phyloP scores from a whole-genome alignment of 2,113 vertebrate genomes.

The Irena cyanogastra region DNA sequence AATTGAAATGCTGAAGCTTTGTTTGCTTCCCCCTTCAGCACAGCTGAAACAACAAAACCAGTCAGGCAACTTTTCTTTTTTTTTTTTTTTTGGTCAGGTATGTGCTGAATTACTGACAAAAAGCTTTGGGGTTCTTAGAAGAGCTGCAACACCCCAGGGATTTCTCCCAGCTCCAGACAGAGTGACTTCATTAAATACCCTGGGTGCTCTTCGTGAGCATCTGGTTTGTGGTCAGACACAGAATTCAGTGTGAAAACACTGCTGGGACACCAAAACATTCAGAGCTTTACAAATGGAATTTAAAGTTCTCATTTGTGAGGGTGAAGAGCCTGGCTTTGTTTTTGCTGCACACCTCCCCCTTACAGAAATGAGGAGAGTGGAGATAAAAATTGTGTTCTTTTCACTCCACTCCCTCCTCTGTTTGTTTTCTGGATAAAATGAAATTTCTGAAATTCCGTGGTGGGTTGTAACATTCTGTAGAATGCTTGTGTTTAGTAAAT shows the following conservation, averaged over 20 bases:
- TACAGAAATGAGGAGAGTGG: not conserved
- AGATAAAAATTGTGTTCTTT: not conserved
- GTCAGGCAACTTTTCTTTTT: slow-evolving; percentile 32
- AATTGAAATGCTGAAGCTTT: slow-evolving; percentile 39
- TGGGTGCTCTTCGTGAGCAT: not conserved
- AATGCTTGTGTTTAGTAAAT: not conserved
- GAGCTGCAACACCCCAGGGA: not conserved
- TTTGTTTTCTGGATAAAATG: slow-evolving; percentile 9
- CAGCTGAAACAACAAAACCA: slow-evolving; percentile 63
- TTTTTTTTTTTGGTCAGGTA: not conserved
- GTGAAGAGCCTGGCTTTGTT: not conserved
- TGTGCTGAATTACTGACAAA: slow-evolving; percentile 33
- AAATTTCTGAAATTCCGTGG: not conserved
- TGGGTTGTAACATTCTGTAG: not conserved
- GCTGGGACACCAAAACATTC: not conserved
- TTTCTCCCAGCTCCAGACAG: not conserved
- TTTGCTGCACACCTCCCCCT: not conserved
- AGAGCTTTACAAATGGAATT: not conserved
- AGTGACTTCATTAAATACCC: not conserved
- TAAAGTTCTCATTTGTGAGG: not conserved
- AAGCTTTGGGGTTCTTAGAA: slow-evolving; percentile 4
- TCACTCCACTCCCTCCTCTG: not conserved
- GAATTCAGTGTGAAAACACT: not conserved
- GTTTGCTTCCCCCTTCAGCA: slow-evolving; percentile 22
- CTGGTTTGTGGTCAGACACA: not conserved